A percentile compares a stretch with the other conserved stretches of the same genome.
Conservation (phyloP, 2,888 invertebrate genomes). For the Patella ulyssiponensis region DNA sequence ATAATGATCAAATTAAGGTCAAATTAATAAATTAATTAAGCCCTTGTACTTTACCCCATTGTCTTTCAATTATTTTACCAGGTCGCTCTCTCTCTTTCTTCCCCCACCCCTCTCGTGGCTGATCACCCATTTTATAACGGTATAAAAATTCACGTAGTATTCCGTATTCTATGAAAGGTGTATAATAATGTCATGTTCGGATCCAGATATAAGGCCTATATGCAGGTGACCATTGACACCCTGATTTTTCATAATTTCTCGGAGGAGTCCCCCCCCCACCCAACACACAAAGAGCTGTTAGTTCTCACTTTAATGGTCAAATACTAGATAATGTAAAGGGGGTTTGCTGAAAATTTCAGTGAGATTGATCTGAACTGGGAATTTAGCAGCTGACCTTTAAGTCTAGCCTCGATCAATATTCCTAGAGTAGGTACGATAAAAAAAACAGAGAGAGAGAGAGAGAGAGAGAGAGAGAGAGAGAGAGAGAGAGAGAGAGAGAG, state of each 20-base stretch:
- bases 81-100: constrained; percentile 23
- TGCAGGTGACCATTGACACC: too few relatives aligned
- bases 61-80: constrained; percentile 18
- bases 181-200: too few relatives aligned
- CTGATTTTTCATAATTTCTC: neutral
- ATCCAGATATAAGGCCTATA: neutral
- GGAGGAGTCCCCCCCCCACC: neutral
- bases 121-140: too few relatives aligned
- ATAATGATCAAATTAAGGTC: neutral
- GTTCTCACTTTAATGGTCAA: too few relatives aligned
- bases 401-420: neutral
- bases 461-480: constrained; percentile 25
- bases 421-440: neutral
- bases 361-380: too few relatives aligned
- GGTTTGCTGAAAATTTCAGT: too few relatives aligned
- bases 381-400: too few relatives aligned
- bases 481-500: constrained; percentile 25
- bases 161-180: neutral
- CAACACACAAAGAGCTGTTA: neutral
- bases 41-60: constrained; percentile 16
- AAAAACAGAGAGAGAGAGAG: neutral
- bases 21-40: neutral
- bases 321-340: too few relatives aligned
- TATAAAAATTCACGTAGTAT: neutral
- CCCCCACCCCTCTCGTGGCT: constrained; percentile 3